Evolutionary conservation across 2,888 invertebrate species (phyloP).

Genomic region (Brenthis ino): DNA sequence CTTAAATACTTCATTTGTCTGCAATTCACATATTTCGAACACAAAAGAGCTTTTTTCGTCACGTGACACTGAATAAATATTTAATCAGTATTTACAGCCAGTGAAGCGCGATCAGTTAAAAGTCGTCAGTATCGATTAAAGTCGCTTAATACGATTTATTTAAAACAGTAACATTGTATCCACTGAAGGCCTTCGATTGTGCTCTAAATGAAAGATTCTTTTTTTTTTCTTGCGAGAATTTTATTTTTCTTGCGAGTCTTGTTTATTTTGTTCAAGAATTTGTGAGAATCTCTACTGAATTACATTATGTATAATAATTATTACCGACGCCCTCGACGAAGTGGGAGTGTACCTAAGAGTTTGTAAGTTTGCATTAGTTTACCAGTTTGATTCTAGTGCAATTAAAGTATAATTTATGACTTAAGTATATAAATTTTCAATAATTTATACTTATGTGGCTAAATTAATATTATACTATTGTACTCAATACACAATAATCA

Average conservation of each 20-base stretch:
- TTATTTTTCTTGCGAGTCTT: neutral
- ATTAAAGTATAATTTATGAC: too few species aligned
- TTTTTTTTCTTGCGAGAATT: neutral
- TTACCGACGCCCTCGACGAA: neutral
- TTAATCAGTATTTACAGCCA: neutral
- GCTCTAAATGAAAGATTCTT: slow-evolving; percentile 13
- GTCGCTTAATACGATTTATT: slow-evolving; percentile 15
- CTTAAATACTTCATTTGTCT: neutral
- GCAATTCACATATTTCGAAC: neutral
- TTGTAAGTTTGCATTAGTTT: too few species aligned
- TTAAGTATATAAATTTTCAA: too few species aligned
- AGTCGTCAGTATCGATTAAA: slow-evolving; percentile 14
- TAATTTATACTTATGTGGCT: too few species aligned
- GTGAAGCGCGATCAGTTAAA: neutral
- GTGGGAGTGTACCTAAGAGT: neutral
- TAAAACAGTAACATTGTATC: slow-evolving; percentile 21
- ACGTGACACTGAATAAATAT: neutral
- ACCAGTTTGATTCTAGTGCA: too few species aligned
- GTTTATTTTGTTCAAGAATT: slow-evolving; percentile 2
- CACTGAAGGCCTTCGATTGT: slow-evolving; percentile 10
- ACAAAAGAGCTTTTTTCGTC: neutral
- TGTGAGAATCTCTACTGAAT: neutral
- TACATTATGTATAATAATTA: neutral
- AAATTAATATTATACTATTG: too few species aligned
- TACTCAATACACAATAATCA: too few species aligned